Base-by-base conservation (phyloP, 2,888 invertebrate species). In the Catocala sponsa region DNA sequence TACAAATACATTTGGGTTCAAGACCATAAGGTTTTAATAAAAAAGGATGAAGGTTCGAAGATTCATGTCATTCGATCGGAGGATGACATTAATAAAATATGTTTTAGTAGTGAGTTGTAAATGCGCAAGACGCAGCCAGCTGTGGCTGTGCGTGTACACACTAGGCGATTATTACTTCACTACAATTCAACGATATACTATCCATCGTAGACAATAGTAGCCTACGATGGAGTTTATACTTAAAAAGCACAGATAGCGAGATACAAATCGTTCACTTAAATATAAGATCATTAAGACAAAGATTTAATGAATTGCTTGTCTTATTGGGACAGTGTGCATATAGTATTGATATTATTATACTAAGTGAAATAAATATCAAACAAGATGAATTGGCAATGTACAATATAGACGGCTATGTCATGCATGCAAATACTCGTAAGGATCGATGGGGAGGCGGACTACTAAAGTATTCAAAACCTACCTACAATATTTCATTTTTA, bases 1-100 rank as follows among this genome's bases (percentile, higher is more conserved):
- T 56, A 56, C 13, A 56, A 56, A 38, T 56, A 49, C 41, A 56
- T 56, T n/a, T 56, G 56, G 56, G 49, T 56, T 38, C 56, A 56
- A 12, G 25, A 56, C n/a, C 48, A 41, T 15, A 56, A 35, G 25
- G 32, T 56, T 12, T 42, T 56, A 10, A 49, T 49, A n/a, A 38
- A 41, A 48, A 48, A 49, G 13, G 56, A 56, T 35, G 56, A 56
- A 11, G 42, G 42, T 11, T 25, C 15, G 11, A 56, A 56, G 15
- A 56, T 49, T 11, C 35, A 25, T 5, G 15, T 6, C 49, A 49
- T 56, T 42, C 56, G 56, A 9, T 42, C 48, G 7, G 33, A 48
- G 25, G 25, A 15, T 9, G 48, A 48, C 32, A 25, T 48, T 25
- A 48, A 48, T 48, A 48, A 48, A 25, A 32, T 48, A 15, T 48